phyloP scores from a whole-genome alignment of 2,113 vertebrate species.

The Ibidorhyncha struthersii region DNA sequence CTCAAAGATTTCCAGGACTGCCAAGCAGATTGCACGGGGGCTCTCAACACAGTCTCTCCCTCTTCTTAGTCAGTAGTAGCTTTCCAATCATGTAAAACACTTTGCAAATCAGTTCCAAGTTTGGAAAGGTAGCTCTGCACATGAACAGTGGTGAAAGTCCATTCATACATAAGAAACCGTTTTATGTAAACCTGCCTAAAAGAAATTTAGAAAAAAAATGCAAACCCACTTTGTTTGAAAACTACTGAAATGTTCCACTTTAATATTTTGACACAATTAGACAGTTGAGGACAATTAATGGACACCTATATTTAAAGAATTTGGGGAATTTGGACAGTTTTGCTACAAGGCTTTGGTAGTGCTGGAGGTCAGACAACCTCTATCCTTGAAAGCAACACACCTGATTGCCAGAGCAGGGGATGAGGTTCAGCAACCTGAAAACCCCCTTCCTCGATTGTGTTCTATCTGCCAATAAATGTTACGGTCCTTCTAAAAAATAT shows the following conservation, averaged over 20 bases:
- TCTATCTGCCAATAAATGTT: not conserved
- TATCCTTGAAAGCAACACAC: accelerated
- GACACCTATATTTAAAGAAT: not conserved
- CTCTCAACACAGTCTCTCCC: not conserved
- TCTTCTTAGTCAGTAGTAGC: not conserved
- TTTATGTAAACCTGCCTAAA: not conserved
- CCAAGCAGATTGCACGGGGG: not conserved
- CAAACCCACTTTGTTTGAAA: not conserved
- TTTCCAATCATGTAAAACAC: not conserved
- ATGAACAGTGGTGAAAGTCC: not conserved
- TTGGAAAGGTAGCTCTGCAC: not conserved
- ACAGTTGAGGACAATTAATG: not conserved
- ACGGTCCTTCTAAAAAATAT: not conserved
- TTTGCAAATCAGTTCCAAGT: not conserved
- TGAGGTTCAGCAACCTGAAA: accelerated
- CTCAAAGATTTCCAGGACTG: not conserved
- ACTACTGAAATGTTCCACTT: not conserved
- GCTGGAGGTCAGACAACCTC: not conserved
- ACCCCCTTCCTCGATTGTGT: not conserved
- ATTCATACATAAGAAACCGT: not conserved
- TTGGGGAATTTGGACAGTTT: not conserved
- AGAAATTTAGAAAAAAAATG: not conserved
- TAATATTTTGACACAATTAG: not conserved
- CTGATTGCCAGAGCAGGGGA: not conserved
- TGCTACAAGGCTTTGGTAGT: not conserved